These are phyloP conservation scores for Cyphomyrus discorhynchus DNA, from an alignment of 2,113 vertebrate species.

Conservation along the genomic window DNA sequence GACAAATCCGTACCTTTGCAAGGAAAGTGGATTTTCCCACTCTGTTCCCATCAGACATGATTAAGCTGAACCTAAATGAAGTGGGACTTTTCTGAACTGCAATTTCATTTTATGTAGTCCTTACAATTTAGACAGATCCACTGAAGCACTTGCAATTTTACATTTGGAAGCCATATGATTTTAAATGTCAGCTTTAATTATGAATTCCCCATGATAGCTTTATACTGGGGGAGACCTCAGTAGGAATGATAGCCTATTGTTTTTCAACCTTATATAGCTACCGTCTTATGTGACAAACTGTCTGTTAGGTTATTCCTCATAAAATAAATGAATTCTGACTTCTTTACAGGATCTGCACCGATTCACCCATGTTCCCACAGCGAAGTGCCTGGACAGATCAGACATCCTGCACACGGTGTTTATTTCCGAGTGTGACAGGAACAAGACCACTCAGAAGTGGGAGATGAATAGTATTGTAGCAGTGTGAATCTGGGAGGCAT, in stretches of 20 bases:
- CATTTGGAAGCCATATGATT: background rate
- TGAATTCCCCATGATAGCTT: background rate
- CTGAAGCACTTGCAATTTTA: background rate
- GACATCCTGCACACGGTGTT: constrained; percentile 91
- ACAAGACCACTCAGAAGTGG: constrained; percentile 86
- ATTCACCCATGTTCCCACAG: constrained; percentile 75
- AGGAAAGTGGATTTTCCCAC: background rate
- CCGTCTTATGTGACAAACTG: background rate
- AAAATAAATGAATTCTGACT: constrained; percentile 20
- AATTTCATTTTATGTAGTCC: background rate
- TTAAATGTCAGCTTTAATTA: background rate
- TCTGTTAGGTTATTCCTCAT: background rate
- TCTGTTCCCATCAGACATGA: background rate
- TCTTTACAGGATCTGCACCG: constrained; percentile 75
- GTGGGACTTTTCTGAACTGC: background rate
- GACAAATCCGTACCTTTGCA: background rate
- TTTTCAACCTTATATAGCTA: background rate
- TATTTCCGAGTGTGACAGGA: constrained; percentile 81
- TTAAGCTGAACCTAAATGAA: background rate
- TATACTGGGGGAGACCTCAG: background rate
- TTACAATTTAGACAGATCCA: background rate
- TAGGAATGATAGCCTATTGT: background rate
- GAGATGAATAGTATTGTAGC: constrained; percentile 97
- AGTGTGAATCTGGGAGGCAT: constrained; percentile 57
- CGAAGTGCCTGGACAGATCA: constrained; percentile 90